phyloP scores from a whole-genome alignment of 2,113 vertebrate genomes.

The Nothobranchius kuhntae region DNA sequence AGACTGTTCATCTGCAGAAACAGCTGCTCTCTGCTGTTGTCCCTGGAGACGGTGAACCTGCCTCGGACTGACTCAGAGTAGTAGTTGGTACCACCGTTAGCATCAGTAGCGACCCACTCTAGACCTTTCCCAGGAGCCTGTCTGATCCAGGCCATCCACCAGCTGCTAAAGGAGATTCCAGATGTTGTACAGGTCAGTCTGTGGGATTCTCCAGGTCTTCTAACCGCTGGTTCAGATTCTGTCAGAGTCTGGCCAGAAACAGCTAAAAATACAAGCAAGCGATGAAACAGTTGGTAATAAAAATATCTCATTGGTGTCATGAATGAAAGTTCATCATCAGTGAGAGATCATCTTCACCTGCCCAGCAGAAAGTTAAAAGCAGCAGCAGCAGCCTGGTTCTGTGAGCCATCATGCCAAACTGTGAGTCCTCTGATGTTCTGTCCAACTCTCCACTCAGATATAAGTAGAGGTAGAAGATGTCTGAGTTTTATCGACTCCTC shows the following conservation, averaged over 20 bases:
- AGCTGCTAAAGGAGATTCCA: not conserved
- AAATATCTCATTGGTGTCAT: too few relatives aligned
- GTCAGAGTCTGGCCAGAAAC: conserved; percentile 17
- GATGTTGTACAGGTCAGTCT: conserved; percentile 37
- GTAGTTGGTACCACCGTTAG: too few relatives aligned
- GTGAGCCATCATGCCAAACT: not conserved
- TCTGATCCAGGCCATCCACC: not conserved
- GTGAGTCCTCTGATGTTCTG: not conserved
- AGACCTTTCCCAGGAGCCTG: not conserved
- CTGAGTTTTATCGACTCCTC: not conserved
- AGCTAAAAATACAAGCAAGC: not conserved
- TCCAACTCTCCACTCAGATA: not conserved
- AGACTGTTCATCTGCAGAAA: too few relatives aligned
- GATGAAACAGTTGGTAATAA: too few relatives aligned
- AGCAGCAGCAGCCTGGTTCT: conserved; percentile 1
- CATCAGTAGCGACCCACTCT: not conserved
- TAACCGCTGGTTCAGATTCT: too few relatives aligned
- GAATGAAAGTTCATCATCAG: too few relatives aligned
- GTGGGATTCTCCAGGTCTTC: conserved; percentile 29
- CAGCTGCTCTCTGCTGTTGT: too few relatives aligned
- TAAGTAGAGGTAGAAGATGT: not conserved
- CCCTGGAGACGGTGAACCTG: too few relatives aligned
- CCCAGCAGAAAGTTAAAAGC: not conserved
- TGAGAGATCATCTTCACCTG: not conserved
- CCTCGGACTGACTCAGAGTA: too few relatives aligned